phyloP scores from a whole-genome alignment of 2,113 vertebrate genomes.

The Chloropsis cyanopogon region DNA sequence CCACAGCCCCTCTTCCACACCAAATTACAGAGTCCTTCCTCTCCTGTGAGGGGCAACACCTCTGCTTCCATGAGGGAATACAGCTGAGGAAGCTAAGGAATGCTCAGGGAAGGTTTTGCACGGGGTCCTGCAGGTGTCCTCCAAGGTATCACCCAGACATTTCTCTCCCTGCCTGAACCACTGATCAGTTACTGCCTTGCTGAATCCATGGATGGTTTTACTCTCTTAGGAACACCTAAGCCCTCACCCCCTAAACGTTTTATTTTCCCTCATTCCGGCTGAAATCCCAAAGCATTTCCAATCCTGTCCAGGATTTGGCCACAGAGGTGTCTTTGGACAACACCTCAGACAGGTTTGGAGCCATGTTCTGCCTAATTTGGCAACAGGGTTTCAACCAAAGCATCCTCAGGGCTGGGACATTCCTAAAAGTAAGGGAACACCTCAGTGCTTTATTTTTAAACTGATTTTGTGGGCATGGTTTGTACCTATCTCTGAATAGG shows the following conservation, averaged over 20 bases:
- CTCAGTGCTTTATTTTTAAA: neutral
- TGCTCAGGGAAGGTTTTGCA: neutral
- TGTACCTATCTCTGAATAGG: neutral
- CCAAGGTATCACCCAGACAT: neutral
- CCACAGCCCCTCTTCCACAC: neutral
- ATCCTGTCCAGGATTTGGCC: neutral
- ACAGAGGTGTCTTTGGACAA: neutral
- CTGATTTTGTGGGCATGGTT: neutral
- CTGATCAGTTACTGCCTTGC: neutral
- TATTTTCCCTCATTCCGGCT: neutral
- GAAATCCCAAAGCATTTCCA: neutral
- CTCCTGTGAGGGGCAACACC: neutral
- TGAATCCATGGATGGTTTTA: neutral
- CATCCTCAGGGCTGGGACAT: neutral
- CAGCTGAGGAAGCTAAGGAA: neutral
- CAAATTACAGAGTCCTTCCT: neutral
- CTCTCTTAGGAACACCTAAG: neutral
- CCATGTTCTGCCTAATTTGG: neutral
- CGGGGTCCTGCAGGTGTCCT: rapidly evolving
- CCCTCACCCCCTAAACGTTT: neutral
- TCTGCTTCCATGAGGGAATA: neutral
- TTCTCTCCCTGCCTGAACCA: neutral
- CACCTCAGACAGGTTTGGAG: neutral
- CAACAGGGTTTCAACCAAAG: neutral
- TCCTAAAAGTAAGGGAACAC: neutral